Conservation (phyloP, 2,888 invertebrate species). For the Hemistola chrysoprasaria region DNA sequence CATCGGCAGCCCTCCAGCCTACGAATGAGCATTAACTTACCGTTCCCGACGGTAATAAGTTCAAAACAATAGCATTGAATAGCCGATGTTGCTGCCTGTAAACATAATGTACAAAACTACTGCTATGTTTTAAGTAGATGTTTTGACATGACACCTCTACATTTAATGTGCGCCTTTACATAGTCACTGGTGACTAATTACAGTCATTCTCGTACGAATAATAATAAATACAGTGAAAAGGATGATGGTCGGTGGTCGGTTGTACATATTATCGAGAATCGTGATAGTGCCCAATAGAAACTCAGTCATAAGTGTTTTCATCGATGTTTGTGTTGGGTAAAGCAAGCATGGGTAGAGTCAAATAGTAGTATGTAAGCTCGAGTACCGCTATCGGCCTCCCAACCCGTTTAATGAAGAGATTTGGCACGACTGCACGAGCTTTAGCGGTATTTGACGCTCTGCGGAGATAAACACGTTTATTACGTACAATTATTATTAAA, state of each 20-base stretch:
- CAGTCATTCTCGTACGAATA: too few relatives aligned
- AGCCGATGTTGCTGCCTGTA: slow-evolving; percentile 20
- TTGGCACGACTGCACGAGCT: slow-evolving; percentile 73
- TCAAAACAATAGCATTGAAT: slow-evolving; percentile 50
- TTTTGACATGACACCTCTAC: slow-evolving; percentile 16
- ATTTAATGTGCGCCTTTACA: slow-evolving; percentile 18
- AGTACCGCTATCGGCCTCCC: slow-evolving; percentile 60
- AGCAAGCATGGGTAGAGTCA: slow-evolving; percentile 46
- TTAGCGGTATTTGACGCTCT: slow-evolving; percentile 60
- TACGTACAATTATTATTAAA: slow-evolving; percentile 29
- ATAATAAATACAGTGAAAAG: too few relatives aligned
- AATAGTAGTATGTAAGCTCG: slow-evolving; percentile 52
- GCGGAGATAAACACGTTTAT: slow-evolving; percentile 50
- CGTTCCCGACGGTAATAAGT: slow-evolving; percentile 56
- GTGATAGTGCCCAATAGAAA: slow-evolving; percentile 18
- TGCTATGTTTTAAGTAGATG: slow-evolving; percentile 24
- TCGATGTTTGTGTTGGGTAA: slow-evolving; percentile 43
- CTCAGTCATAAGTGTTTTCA: slow-evolving; percentile 34
- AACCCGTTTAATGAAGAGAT: slow-evolving; percentile 77
- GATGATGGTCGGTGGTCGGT: too few relatives aligned
- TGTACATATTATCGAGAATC: too few relatives aligned
- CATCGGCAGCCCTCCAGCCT: slow-evolving; percentile 46
- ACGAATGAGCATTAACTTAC: slow-evolving; percentile 67
- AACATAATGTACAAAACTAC: slow-evolving; percentile 24
- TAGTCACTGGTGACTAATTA: too few relatives aligned